phyloP scores from a whole-genome alignment of 1,140 invertebrate genomes.

The Drosophila pachea region DNA sequence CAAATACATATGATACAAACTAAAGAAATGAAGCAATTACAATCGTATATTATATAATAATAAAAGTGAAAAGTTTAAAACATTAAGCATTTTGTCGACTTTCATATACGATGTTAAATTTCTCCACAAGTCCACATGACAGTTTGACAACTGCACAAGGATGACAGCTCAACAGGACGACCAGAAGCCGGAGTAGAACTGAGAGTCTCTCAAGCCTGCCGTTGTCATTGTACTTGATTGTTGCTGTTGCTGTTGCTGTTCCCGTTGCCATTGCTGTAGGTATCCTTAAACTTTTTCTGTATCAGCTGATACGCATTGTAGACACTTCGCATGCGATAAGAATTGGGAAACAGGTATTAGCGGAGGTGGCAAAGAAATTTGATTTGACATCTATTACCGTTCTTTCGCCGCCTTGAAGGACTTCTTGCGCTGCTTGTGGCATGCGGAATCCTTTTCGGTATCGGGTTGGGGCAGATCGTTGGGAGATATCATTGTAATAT shows the following conservation, averaged over 20 bases:
- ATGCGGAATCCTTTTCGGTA: constrained; percentile 74
- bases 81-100: constrained; percentile 41
- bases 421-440: constrained; percentile 80
- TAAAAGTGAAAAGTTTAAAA: constrained; percentile 65
- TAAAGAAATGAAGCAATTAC: constrained; percentile 77
- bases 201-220: not conserved
- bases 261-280: constrained; percentile 85
- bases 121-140: constrained; percentile 41
- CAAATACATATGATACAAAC: constrained; percentile 66
- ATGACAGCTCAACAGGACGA: constrained; percentile 17
- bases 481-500: constrained; percentile 81
- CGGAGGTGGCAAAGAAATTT: not conserved
- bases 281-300: constrained; percentile 85
- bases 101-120: constrained; percentile 25
- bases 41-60: constrained; percentile 63
- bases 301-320: constrained; percentile 85
- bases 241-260: no score
- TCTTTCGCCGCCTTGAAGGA: constrained; percentile 78
- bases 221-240: constrained; percentile 58
- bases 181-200: not conserved
- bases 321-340: constrained; percentile 77
- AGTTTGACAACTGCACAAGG: not conserved
- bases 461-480: constrained; percentile 78
- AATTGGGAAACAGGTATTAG: constrained; percentile 27
- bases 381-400: constrained; percentile 41